Evolutionary conservation across 2,888 invertebrate species (phyloP), one percentile per base, ranked within the genome.

Genomic region (Helobdella robusta): DNA sequence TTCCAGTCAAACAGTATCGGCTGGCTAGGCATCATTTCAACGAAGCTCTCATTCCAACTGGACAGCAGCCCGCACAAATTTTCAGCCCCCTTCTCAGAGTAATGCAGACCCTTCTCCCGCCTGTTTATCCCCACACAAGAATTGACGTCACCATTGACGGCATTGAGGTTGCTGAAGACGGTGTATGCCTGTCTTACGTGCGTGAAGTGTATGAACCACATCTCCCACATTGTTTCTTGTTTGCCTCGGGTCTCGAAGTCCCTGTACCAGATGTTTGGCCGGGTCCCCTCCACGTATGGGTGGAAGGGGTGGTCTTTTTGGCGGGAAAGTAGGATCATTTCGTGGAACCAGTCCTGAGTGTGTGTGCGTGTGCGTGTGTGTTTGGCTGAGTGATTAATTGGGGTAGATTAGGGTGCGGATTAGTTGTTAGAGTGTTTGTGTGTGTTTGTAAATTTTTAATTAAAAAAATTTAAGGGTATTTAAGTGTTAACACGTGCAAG

Each of bases 1-100:
- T 68, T 67, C 60, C 73, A 74, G 68, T 73, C 73, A 74, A 74
- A 74, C 54, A 72, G 73, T 34, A 36, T 5, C 32, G 40, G 28
- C 1, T 58, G 23, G n/a, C 54, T 46, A 36, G 65, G 52, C 20
- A 67, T 25, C 30, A 59, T 34, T 1, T 18, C 18, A 15, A 36
- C 18, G 48, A 61, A 66, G 0, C 23, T 40, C 20, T 60, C 40
- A 18, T 61, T 36, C 66, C 66, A 66, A 6, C 25, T 5, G 2
- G 32, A 11, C 30, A 66, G 46, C 25, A 66, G 25, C n/a, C 1
- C 3, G 20, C 61, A 60, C 18, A 44, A 25, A 23, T 52, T 59
- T 52, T 66, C 61, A 0, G n/a, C 11, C 18, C 54, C 59, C 40
- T 66, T 61, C 3, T 15, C 20, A n/a, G 59, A 36, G 36, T 59